Base-by-base conservation (phyloP, 2,888 invertebrate genomes). In the Drosophila suboccidentalis region DNA sequence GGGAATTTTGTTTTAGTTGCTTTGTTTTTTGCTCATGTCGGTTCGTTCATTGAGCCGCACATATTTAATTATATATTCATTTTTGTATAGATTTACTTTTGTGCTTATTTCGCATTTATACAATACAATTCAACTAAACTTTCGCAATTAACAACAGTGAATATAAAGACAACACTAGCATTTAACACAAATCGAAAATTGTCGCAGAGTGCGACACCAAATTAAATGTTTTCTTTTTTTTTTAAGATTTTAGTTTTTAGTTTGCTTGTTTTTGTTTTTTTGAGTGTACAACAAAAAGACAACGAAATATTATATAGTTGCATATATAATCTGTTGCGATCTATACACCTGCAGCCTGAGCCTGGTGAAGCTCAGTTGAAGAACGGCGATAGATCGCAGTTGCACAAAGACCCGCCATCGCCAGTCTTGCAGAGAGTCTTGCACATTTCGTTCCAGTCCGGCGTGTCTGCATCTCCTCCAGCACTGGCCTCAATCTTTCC, bases 351-450 rank as follows among this genome's bases (percentile, higher is more conserved):
- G 58, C 74, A 55, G 29, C 60, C 39, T 15, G 19, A 70, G 66
- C 65, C 36, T 6, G 13, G 17, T 6, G 9, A 15, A 11, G 39
- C 70, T 63, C 54, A 80, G 82, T 57, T 89, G 79, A 87, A 79
- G 79, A 95, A 94, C 2, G 96, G 96, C 50, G 95, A 93, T 61
- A 95, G 93, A 92, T 96, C 95, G 92, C 96, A 96, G 92, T 95
- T 95, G 93, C 96, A 96, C 72, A 96, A 95, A 29, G 95, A 94
- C n/a, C 96, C 96, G 62, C 96, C 96, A 77, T 95, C 95, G 2
- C 95, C 96, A 84, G 94, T 94, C 39, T 94, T 92, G 91, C 96
- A 96, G 84, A 95, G 94, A 6, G 93, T 91, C 82, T 94, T 93
- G 92, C 96, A 96, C 94, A 96, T 94, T 60, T 94, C 93, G 17